Evolutionary conservation across 2,888 invertebrate genomes (phyloP), one percentile per base, ranked within the genome.

Genomic region (Erebia aethiops): DNA sequence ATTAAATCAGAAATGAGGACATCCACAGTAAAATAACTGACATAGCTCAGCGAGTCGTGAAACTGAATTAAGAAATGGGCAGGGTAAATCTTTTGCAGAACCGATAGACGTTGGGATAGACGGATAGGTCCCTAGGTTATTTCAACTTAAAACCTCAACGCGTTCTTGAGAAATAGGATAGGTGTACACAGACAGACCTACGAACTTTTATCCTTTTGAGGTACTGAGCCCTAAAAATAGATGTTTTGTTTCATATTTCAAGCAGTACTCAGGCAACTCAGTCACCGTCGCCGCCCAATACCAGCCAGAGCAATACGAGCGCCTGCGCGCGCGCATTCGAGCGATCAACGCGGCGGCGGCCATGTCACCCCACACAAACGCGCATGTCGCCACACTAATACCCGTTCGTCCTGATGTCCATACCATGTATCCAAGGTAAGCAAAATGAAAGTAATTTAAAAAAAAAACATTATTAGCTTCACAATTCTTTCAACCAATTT

Each of bases 241-340:
- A 14, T 62, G 5, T 46, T 35, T 35, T 21, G 8, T 62, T 60
- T 43, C 8, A 49, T 46, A 54, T 43, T 46, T 66, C 18, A 46
- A 66, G 56, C 88, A 93, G 82, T 93, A 93, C 80, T 92, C 93
- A 2, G 93, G 94, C 1, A 84, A 86, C 13, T 87, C 92, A 4
- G 94, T 94, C 21, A 88, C 89, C n/a, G 90, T 94, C 80, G 92
- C 91, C 4, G 94, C 93, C 41, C 94, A 94, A 77, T 93, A 93
- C 77, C 93, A 94, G 74, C 94, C 94, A 0, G 94, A 94, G 74
- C 92, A 93, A 70, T 94, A 94, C 77, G 91, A 92, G 77, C 79
- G 91, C 35, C 77, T 94, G 76, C 91, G 94, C 54, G 93, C 93
- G n/a, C 88, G 93, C 79, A 94, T 94, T 54, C 81, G 92, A 10